Evolutionary conservation across 2,113 vertebrate species (phyloP).

Genomic region (Etheostoma spectabile): DNA sequence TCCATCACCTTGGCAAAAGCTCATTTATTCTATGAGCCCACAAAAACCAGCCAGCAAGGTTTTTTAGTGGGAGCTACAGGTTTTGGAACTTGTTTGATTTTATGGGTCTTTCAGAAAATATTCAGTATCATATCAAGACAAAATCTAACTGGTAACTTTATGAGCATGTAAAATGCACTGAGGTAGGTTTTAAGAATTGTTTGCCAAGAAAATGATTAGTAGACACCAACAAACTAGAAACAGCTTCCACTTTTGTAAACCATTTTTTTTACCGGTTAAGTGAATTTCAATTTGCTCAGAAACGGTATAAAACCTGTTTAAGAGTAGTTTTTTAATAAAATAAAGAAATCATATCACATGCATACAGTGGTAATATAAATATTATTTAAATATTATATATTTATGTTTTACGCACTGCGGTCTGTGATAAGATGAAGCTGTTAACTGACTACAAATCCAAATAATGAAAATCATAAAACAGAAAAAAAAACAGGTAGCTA

Average conservation of each 20-base stretch:
- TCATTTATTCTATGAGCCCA: conserved; percentile 7
- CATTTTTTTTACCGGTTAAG: not conserved
- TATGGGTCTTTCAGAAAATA: not conserved
- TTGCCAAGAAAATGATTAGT: not conserved
- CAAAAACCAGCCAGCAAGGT: not conserved
- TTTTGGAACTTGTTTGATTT: not conserved
- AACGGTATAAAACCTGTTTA: conserved; percentile 28
- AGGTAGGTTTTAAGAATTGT: not conserved
- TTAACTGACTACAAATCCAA: conserved; percentile 27
- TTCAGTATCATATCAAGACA: not conserved
- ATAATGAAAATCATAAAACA: not conserved
- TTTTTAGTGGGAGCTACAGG: not conserved
- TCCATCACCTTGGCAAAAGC: conserved; percentile 16
- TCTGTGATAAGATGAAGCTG: not conserved
- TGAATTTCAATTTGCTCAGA: conserved; percentile 25
- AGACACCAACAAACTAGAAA: not conserved
- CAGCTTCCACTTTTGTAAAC: not conserved
- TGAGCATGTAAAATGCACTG: not conserved
- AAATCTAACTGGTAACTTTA: not conserved
- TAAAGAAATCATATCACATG: too few relatives aligned
- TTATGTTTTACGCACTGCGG: too few relatives aligned
- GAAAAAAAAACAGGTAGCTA: not conserved
- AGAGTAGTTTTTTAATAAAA: not conserved
- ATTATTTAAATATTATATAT: too few relatives aligned
- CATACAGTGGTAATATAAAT: too few relatives aligned